Percentiles rank a stretch among this genome's conserved stretches.
phyloP scores from a whole-genome alignment of 2,797 vertebrate species.

The Apogon hyalosoma region DNA sequence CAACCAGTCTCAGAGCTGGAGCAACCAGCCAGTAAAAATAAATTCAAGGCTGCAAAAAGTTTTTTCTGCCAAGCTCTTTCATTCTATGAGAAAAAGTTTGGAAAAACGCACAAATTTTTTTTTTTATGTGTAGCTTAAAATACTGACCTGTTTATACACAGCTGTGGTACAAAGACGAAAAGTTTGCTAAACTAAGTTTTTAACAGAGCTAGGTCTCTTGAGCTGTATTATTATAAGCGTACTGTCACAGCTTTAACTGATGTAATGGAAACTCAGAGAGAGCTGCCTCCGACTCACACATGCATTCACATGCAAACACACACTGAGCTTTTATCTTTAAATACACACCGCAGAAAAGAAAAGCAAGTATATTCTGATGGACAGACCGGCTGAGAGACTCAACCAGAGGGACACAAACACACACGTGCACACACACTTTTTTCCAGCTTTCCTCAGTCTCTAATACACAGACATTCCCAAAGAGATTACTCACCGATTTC shows the following conservation, averaged over 20 bases:
- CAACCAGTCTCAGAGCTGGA: constrained; percentile 77
- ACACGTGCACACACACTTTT: constrained; percentile 23
- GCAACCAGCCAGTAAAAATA: constrained; percentile 81
- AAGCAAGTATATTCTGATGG: constrained; percentile 8
- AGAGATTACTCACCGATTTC: constrained; percentile 93
- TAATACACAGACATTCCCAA: constrained; percentile 57
- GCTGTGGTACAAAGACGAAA: constrained; percentile 1
- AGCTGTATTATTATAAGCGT: constrained; percentile 35
- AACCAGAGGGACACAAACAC: constrained; percentile 26
- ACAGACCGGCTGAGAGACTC: constrained; percentile 23
- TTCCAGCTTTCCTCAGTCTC: constrained; percentile 37
- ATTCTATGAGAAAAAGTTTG: constrained; percentile 49
- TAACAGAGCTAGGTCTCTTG: constrained; percentile 20
- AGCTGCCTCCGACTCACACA: constrained; percentile 39
- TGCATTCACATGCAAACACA: constrained; percentile 12
- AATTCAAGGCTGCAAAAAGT: constrained; percentile 69
- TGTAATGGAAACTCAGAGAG: constrained; percentile 72
- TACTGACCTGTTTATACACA: constrained; percentile 21
- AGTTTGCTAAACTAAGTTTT: constrained; percentile 24
- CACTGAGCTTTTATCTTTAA: constrained; percentile 19
- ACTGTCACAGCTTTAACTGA: constrained; percentile 65
- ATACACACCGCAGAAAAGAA: constrained; percentile 28
- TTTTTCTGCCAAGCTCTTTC: constrained; percentile 48
- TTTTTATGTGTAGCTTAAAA: constrained; percentile 3
- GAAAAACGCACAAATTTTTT: constrained; percentile 17